Percentiles rank a stretch among this genome's conserved stretches.
Conservation (phyloP, 2,888 invertebrate species). For the Pristionchus arcanus region DNA sequence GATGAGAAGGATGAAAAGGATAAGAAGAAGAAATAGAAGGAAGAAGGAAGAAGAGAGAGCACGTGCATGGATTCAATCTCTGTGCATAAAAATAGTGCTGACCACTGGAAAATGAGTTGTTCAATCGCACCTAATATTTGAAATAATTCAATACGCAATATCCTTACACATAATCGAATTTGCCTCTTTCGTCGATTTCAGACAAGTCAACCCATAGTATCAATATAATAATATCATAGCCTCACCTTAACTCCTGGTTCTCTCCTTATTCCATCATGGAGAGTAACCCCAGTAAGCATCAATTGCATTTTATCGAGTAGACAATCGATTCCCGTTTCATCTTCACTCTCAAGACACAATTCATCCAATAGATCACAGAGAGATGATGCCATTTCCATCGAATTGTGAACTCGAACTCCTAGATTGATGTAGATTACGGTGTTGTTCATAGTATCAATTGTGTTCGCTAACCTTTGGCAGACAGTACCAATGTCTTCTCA, state of each 20-base stretch:
- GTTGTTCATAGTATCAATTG: not conserved
- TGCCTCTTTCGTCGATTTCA: not conserved
- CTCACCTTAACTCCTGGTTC: conserved; percentile 8
- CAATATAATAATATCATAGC: not conserved
- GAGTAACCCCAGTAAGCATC: conserved; percentile 59
- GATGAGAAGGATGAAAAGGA: not conserved
- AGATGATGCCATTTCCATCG: not conserved
- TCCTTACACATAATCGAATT: too few species aligned
- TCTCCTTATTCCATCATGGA: conserved; percentile 52
- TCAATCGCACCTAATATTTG: not conserved
- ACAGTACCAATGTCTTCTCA: conserved; percentile 49
- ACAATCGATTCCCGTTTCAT: conserved; percentile 67
- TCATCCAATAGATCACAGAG: conserved; percentile 47
- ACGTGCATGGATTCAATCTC: not conserved
- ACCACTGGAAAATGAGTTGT: not conserved
- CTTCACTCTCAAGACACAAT: conserved; percentile 54
- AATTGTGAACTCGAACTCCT: conserved; percentile 40
- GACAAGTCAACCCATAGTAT: not conserved
- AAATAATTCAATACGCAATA: too few species aligned
- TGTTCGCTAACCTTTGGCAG: conserved; percentile 56
- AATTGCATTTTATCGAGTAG: conserved; percentile 69
- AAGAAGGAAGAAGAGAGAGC: not conserved
- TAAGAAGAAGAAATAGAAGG: not conserved
- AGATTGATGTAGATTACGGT: not conserved
- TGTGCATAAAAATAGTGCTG: conserved; percentile 17